Evolutionary conservation across 2,888 invertebrate species (phyloP), one percentile per base, ranked within the genome.

Genomic region (Spicauda simplicius): DNA sequence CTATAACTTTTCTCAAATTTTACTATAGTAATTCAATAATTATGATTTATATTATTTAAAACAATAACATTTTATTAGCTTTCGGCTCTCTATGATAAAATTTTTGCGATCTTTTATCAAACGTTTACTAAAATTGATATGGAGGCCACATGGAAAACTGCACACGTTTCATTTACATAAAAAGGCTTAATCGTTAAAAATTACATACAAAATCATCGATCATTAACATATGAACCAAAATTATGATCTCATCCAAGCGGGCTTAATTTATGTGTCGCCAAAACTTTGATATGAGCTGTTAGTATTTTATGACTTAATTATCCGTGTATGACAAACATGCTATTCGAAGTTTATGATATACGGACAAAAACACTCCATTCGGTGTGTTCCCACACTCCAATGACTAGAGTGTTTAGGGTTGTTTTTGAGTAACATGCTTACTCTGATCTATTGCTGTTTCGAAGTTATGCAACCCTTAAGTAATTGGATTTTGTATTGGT

Each of bases 231-330:
- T 58, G 20, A 54, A 54, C 53, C 48, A 20, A 59, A 59, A 41
- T 19, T 60, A 59, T 65, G 45, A 33, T 20, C 57, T 41, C 50
- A 52, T 19, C 53, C 30, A 18, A 5, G 30, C 25, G 8, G 48
- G 65, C 48, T 53, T 65, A 60, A 65, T 59, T 59, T 45, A 54
- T 53, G 50, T 33, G 54, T 54, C 48, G 59, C 65, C 59, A 45
- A 65, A 65, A 66, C 66, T 66, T 66, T 54, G 65, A 65, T 65
- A 66, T 48, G 66, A 60, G 60, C 66, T 60, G 30, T 66, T 66
- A 54, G 59, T 60, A 60, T 60, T 66, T 66, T 66, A 66, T 59
- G 59, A 66, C 66, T 60, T 66, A 66, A 66, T 66, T 66, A 65
- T 65, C 60, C 66, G 59, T 53, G 25, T 60, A 55, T 60, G 59